Conservation (phyloP, 1,140 invertebrate species). For the Atopsyche davidsoni region DNA sequence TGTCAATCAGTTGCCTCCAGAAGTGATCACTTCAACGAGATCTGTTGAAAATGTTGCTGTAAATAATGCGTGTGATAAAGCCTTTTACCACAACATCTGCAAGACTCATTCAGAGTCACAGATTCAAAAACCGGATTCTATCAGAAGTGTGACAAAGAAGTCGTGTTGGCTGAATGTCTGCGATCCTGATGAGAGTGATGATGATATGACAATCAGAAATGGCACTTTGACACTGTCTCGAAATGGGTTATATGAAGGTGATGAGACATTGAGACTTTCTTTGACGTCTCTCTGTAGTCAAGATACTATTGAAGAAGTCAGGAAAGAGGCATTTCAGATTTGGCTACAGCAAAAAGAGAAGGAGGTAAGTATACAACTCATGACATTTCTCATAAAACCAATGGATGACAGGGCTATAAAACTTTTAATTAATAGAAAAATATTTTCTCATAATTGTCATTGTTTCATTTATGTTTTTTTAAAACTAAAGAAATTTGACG, state of each 20-base stretch:
- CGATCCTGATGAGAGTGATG: constrained; percentile 25
- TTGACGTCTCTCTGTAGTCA: constrained; percentile 40
- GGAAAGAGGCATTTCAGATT: constrained; percentile 39
- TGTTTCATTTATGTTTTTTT: not conserved
- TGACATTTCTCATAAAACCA: too few relatives aligned
- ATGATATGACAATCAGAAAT: constrained; percentile 36
- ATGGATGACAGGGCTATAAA: not conserved
- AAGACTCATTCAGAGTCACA: too few relatives aligned
- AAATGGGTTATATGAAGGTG: constrained; percentile 32
- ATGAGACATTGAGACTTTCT: constrained; percentile 42
- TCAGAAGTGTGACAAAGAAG: too few relatives aligned
- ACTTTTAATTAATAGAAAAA: not conserved
- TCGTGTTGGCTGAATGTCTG: too few relatives aligned
- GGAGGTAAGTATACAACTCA: constrained; percentile 32
- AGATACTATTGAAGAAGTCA: constrained; percentile 40
- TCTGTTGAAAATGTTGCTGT: too few relatives aligned
- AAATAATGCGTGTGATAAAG: too few relatives aligned
- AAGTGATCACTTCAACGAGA: not conserved
- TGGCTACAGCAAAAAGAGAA: constrained; percentile 43
- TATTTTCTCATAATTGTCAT: not conserved
- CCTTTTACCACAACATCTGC: too few relatives aligned
- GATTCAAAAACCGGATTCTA: too few relatives aligned
- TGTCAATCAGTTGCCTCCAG: not conserved
- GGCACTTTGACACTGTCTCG: constrained; percentile 34
- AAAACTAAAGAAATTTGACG: too few relatives aligned